Evolutionary conservation across 2,113 vertebrate species (phyloP).

Genomic region (Channa maculata): DNA sequence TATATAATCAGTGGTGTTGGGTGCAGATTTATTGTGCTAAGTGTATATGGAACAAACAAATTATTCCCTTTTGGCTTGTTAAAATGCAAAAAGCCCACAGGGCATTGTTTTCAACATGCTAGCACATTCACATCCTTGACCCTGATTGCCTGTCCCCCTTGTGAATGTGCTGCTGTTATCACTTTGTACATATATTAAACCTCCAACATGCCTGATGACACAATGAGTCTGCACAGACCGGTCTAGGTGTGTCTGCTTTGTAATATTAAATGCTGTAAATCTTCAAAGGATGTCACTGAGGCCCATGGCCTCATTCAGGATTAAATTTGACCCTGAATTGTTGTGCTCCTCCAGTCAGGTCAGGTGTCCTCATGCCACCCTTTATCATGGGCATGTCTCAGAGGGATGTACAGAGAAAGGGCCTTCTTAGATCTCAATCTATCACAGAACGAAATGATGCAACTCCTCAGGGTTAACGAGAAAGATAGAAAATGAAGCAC

Average conservation of each 20-base stretch:
- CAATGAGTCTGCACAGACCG: background rate
- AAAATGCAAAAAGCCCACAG: constrained; percentile 50
- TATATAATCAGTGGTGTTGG: background rate
- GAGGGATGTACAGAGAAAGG: background rate
- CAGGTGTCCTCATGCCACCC: background rate
- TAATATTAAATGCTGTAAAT: background rate
- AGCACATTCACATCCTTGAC: constrained; percentile 29
- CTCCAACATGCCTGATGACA: constrained; percentile 23
- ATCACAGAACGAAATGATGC: constrained; percentile 1
- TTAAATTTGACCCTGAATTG: background rate
- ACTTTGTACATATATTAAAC: constrained; percentile 24
- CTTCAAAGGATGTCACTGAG: constrained; percentile 22
- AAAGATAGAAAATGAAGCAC: background rate
- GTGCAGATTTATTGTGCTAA: background rate
- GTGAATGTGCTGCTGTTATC: constrained; percentile 23
- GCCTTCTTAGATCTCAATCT: background rate
- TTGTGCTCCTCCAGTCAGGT: background rate
- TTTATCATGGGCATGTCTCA: constrained; percentile 14
- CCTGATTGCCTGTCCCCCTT: constrained; percentile 46
- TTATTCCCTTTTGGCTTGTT: constrained; percentile 62
- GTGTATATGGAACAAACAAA: constrained; percentile 26
- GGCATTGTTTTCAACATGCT: constrained; percentile 53
- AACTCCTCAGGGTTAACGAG: constrained; percentile 1
- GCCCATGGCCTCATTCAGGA: background rate
- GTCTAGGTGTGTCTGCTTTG: constrained; percentile 4